Evolutionary conservation across 2,888 invertebrate species (phyloP).

Genomic region (Protula sp.): DNA sequence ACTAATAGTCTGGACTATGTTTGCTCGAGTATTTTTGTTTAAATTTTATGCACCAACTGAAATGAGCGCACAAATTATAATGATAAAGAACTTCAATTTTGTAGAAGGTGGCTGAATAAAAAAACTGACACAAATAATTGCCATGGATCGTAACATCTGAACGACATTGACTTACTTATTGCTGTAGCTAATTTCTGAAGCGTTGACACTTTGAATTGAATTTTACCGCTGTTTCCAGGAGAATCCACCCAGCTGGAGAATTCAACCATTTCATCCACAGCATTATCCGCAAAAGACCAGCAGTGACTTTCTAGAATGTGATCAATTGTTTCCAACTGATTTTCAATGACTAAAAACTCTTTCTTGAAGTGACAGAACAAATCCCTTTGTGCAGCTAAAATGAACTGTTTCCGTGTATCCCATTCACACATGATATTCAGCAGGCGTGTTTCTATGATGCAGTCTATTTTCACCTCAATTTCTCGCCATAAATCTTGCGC

Average conservation of each 20-base stretch:
- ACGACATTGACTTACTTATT: too few relatives aligned
- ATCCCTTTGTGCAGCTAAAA: slow-evolving; percentile 13
- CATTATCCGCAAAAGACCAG: slow-evolving; percentile 12
- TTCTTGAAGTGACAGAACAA: slow-evolving; percentile 11
- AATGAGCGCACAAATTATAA: too few relatives aligned
- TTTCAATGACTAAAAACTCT: slow-evolving; percentile 18
- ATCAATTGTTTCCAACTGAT: slow-evolving; percentile 14
- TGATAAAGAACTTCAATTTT: too few relatives aligned
- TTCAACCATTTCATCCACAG: slow-evolving; percentile 13
- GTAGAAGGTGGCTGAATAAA: too few relatives aligned
- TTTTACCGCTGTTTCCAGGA: too few relatives aligned
- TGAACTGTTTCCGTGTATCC: slow-evolving; percentile 12
- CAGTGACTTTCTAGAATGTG: slow-evolving; percentile 16
- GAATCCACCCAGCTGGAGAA: slow-evolving; percentile 7
- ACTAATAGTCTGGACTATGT: too few relatives aligned
- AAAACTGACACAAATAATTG: too few relatives aligned
- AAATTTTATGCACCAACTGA: too few relatives aligned
- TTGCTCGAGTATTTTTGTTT: too few relatives aligned
- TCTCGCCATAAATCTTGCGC: slow-evolving; percentile 16
- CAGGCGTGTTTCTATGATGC: slow-evolving; percentile 12
- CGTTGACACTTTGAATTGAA: too few relatives aligned
- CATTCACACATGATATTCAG: slow-evolving; percentile 13
- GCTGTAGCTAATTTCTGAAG: too few relatives aligned
- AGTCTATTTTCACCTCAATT: slow-evolving; percentile 14
- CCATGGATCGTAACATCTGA: too few relatives aligned